Evolutionary conservation across 2,113 vertebrate species (phyloP), one percentile per base, ranked within the genome.

Genomic region (Halichoeres trimaculatus): DNA sequence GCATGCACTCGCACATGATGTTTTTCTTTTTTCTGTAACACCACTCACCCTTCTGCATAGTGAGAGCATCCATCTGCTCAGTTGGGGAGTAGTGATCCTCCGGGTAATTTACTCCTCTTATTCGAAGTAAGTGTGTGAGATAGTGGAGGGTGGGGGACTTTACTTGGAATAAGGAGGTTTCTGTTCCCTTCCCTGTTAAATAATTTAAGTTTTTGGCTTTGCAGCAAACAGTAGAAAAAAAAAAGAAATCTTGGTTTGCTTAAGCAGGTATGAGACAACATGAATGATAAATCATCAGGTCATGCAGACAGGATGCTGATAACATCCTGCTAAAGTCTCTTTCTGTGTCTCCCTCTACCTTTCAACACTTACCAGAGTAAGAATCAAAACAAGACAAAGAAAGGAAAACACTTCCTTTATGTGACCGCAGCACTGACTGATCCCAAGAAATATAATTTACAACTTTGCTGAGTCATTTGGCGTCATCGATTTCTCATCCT

Each of bases 251-350:
- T 9, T 19, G 26, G 6, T 17, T 30, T 16, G 1, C 16, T 51
- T 36, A 26, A 5, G 17, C 10, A n/a, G 30, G 14, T 45, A 6
- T 45, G 6, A 17, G 14, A 45, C 81, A 54, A 70, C 74, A 86
- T 81, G 81, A 78, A 36, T 6, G 6, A 4, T 30, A 30, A 4
- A 4, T 30, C 77, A 76, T 51, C 84, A 89, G 85, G 75, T 89
- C 85, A 81, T 64, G 79, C 71, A 77, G 79, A 74, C 87, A 85
- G 89, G 87, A 89, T 86, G 83, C 78, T 81, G 83, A 90, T 86
- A 83, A 85, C 59, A 86, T 90, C 76, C 63, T 68, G 53, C 35
- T 68, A 43, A 85, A 76, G 68, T 75, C 62, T 66, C 50, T 62
- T 64, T 72, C 22, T 45, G 11, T 41, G 14, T 50, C 30, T 30